phyloP scores from a whole-genome alignment of 1,140 invertebrate species.

The Mamestra configurata region DNA sequence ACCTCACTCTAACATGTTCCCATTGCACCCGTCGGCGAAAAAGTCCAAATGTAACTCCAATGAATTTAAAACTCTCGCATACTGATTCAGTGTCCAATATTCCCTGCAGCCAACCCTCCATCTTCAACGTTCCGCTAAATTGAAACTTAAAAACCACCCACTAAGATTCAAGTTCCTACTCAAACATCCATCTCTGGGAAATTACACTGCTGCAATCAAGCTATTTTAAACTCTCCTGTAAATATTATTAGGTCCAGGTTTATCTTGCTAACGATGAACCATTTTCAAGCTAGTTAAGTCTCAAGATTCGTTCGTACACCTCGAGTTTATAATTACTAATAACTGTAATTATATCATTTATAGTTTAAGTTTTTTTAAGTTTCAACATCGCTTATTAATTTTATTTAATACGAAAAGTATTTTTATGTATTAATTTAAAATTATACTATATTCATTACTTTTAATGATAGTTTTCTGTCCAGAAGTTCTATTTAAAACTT shows the following conservation, averaged over 20 bases:
- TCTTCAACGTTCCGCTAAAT: conserved; percentile 52
- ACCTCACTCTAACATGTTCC: conserved; percentile 69
- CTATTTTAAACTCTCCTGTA: conserved; percentile 59
- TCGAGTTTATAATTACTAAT: conserved; percentile 69
- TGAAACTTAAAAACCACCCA: conserved; percentile 56
- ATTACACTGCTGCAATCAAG: conserved; percentile 52
- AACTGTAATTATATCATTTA: conserved; percentile 66
- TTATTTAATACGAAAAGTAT: conserved; percentile 30
- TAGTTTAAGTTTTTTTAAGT: conserved; percentile 59
- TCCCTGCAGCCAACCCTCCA: conserved; percentile 35
- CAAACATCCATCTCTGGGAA: conserved; percentile 50
- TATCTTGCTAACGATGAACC: conserved; percentile 49
- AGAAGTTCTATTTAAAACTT: neutral
- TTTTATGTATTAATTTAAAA: neutral
- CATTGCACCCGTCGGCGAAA: conserved; percentile 57
- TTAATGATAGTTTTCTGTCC: neutral
- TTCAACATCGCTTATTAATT: conserved; percentile 53
- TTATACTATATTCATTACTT: neutral
- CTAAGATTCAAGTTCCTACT: conserved; percentile 57
- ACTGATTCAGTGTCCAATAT: conserved; percentile 55
- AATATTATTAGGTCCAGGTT: conserved; percentile 50
- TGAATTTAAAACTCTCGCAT: conserved; percentile 55
- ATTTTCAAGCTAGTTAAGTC: conserved; percentile 63
- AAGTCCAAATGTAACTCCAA: conserved; percentile 54
- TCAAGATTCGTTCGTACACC: conserved; percentile 65